phyloP scores from a whole-genome alignment of 1,140 invertebrate species.

The Neodiprion pinetum region DNA sequence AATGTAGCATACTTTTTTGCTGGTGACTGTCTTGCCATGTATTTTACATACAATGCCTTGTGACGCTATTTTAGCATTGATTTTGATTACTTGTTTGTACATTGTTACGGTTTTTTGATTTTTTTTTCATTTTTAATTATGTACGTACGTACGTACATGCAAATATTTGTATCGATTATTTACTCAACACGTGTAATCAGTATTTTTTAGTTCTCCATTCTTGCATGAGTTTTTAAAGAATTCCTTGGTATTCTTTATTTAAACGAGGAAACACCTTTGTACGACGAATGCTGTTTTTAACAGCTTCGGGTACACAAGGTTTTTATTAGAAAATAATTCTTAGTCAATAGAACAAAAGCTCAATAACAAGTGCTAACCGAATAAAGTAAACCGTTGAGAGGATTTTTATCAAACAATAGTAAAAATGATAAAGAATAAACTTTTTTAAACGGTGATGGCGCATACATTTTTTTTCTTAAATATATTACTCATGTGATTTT shows the following conservation, averaged over 20 bases:
- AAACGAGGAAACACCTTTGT: conserved; percentile 1
- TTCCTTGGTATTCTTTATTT: not conserved
- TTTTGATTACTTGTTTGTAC: not conserved
- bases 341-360: not conserved
- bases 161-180: not conserved
- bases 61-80: not conserved
- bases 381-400: not conserved
- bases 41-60: not conserved
- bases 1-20: not conserved
- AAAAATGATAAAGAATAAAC: not conserved
- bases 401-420: not conserved
- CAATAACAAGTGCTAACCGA: not conserved
- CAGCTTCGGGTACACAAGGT: not conserved
- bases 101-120: not conserved
- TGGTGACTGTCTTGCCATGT: not conserved
- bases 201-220: not conserved
- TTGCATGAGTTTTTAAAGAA: not conserved
- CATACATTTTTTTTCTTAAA: not conserved
- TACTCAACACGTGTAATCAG: not conserved
- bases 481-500: too few relatives aligned
- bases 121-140: not conserved
- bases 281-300: not conserved
- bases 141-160: not conserved
- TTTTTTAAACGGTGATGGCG: not conserved
- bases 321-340: not conserved